Evolutionary conservation across 2,888 invertebrate genomes (phyloP), one percentile per base, ranked within the genome.

Genomic region (Sinodicranocentrus sp.): DNA sequence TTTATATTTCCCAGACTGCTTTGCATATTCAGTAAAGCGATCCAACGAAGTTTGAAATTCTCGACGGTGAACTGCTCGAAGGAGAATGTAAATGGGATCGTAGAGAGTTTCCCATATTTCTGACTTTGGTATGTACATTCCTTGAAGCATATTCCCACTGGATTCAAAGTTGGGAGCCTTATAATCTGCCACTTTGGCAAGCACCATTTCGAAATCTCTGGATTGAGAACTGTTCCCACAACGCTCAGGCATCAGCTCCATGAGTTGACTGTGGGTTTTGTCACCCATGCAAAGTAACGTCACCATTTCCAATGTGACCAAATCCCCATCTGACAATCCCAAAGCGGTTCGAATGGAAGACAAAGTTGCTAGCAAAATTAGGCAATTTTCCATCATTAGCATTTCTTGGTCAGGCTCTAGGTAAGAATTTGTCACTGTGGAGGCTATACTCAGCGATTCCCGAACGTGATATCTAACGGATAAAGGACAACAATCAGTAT

Each of bases 11-110:
- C 93, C 93, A 65, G 92, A 92, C 87, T 93, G 93, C 82, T 93
- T 92, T 0, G 94, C 93, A 89, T 95, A 96, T 88, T 96, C 94
- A 0, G 95, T 95, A 90, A 95, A 98, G 89, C 98, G 93, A 91
- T 99, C 98, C 94, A 98, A 94, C 15, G 98, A 96, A 10, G 95
- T 94, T 91, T 98, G 98, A 91, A 97, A 98, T 91, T 99, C 98
- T 85, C 96, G 93, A 68, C 97, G 92, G 91, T 98, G 97, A 5
- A 98, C 96, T 25, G 97, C 97, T 87, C 98, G 92, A 0, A 98
- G 91, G 78, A 97, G 91, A 26, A 98, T 97, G 91, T 98, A 97
- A 79, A 99, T 93, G 0, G 98, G 98, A 91, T 98, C 98, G 91
- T 97, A 98, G 89, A 97, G 94, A 86, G 94, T 93, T 90, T 97